Evolutionary conservation across 2,113 vertebrate species (phyloP).

Genomic region (Carassius auratus): DNA sequence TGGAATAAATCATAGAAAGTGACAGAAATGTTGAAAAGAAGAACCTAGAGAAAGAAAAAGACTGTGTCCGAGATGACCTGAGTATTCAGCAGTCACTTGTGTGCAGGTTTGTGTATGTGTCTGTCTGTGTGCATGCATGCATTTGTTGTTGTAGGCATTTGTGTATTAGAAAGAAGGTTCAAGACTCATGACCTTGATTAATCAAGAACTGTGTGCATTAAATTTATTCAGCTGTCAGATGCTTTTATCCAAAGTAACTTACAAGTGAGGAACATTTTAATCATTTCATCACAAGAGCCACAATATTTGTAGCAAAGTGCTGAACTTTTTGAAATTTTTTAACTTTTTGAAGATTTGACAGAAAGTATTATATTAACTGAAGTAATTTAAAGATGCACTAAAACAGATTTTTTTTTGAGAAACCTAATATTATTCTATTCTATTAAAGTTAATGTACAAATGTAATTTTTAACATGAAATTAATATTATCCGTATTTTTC

Average conservation of each 20-base stretch:
- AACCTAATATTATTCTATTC: no score
- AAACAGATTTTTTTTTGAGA: no score
- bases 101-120: conserved; percentile 19
- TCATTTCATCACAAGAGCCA: neutral
- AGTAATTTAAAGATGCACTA: no score
- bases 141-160: neutral
- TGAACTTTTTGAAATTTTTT: neutral
- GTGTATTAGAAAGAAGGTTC: neutral
- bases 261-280: neutral
- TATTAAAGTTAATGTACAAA: no score
- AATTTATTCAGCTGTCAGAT: neutral
- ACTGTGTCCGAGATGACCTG: neutral
- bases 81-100: neutral
- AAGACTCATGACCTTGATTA: neutral
- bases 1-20: conserved; percentile 24
- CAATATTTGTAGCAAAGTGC: neutral
- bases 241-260: conserved; percentile 5
- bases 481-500: no score
- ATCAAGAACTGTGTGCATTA: neutral
- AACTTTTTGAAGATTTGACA: no score
- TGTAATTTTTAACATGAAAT: no score
- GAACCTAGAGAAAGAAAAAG: conserved; percentile 7
- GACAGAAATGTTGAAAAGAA: neutral
- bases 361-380: no score
- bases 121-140: neutral